These are phyloP conservation scores for Lerema accius DNA, from an alignment of 1,140 invertebrate species.

Conservation along the genomic window DNA sequence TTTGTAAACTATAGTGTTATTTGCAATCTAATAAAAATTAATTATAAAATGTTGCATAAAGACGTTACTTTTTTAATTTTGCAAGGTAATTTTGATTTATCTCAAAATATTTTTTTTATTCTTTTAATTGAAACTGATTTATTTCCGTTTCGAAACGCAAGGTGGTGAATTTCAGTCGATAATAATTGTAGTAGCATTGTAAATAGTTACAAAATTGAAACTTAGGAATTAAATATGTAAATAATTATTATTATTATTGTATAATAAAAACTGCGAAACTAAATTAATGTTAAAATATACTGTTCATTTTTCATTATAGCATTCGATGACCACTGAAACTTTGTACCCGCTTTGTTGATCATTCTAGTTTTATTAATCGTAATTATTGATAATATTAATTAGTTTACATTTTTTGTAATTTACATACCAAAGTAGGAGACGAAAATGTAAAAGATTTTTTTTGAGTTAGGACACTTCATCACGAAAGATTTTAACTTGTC, in stretches of 20 bases:
- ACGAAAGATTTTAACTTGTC: not conserved
- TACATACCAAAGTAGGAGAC: slow-evolving; percentile 6
- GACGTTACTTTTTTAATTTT: no score
- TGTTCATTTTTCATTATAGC: slow-evolving; percentile 2
- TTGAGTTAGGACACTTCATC: not conserved
- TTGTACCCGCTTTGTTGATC: slow-evolving; percentile 26
- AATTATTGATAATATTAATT: slow-evolving; percentile 5
- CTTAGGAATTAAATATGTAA: slow-evolving; percentile 25
- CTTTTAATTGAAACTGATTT: no score
- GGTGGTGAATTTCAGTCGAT: slow-evolving; percentile 24
- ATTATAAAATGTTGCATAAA: no score
- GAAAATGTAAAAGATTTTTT: not conserved
- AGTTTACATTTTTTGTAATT: slow-evolving; percentile 4
- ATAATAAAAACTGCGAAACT: slow-evolving; percentile 26
- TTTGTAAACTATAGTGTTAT: no score
- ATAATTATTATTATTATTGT: slow-evolving; percentile 21
- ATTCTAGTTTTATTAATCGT: slow-evolving; percentile 14
- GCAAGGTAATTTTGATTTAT: no score
- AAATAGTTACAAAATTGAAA: slow-evolving; percentile 26
- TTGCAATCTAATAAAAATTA: no score
- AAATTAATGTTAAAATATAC: slow-evolving; percentile 4
- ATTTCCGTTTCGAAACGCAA: no score
- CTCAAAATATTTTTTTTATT: no score
- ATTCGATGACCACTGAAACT: slow-evolving; percentile 8
- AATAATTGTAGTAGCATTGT: slow-evolving; percentile 15